Evolutionary conservation across 2,113 vertebrate genomes (phyloP), one percentile per base, ranked within the genome.

Genomic region (Bombycilla garrulus): DNA sequence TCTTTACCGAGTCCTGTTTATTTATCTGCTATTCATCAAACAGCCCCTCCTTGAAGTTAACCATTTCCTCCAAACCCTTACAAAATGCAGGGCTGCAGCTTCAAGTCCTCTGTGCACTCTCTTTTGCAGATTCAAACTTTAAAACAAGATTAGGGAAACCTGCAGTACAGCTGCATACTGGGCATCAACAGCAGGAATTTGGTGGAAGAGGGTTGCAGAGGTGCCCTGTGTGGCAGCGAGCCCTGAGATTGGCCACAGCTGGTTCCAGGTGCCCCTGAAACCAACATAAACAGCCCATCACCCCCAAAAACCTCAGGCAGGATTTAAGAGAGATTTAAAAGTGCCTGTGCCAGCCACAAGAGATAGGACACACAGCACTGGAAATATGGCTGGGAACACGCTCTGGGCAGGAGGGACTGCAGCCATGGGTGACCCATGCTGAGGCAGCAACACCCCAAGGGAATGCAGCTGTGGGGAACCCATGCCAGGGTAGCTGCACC

Each of bases 311-410:
- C 12, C 42, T 21, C 42, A 25, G 6, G 20, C 35, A 86, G 31
- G 45, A 38, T 53, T 71, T 38, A 36, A n/a, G 48, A 65, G 36
- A 61, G 15, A 16, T 48, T 69, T 47, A 57, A 57, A 33, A 38
- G 23, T 47, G 35, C 10, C 31, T 40, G 12, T 19, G 38, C 29
- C 40, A 78, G 69, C 6, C 1, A 0, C 0, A 1, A 36, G 15
- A 16, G 5, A 10, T 4, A 2, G 26, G 61, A 51, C 25, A 86
- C 8, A 4, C 0, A 4, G 57, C 5, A 2, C 38, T 40, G 42
- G 51, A 79, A 50, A 44, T 2, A 4, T 3, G 1, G 1, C 31
- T 53, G 60, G 19, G 53, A 54, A 31, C 25, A 64, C 0, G 0
- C 4, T 56, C 26, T 1, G 4, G 35, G 53, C 50, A 67, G 62